Evolutionary conservation across 2,888 invertebrate genomes (phyloP), one percentile per base, ranked within the genome.

Genomic region (Neoascia interrupta): DNA sequence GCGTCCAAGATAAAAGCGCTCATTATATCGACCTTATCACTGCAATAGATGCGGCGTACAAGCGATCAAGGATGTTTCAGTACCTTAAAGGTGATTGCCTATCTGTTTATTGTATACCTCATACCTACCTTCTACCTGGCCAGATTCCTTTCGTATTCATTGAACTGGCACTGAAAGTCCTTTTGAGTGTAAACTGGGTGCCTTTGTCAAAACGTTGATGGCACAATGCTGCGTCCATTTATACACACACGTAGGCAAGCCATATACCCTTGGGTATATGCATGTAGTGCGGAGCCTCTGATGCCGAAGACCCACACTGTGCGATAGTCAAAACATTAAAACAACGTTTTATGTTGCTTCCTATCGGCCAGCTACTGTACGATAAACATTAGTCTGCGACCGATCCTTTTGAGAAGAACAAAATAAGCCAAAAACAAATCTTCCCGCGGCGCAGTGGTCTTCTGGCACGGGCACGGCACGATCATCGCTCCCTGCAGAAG

Each of bases 291-390:
- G n/a, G n/a, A n/a, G n/a, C n/a, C n/a, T n/a, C n/a, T n/a, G n/a
- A n/a, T n/a, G n/a, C n/a, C n/a, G n/a, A n/a, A 15, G 11, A 34
- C 39, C 21, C 49, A 63, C 37, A 61, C 36, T 56, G 63, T 41
- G 64, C 45, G 43, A 58, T 64, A 76, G 76, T 70, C 70, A 76
- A 70, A 76, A 70, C 70, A 76, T 63, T 43, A 23, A 45, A 51
- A 63, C 43, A 53, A 70, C 49, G 31, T 69, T 69, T 63, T 63
- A 47, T 56, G 49, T 36, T 51, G 36, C 64, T 16, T 31, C 18
- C 34, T 51, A 36, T 23, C 56, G 34, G 18, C 23, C 58, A 5
- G 28, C 75, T 69, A 75, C 75, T 69, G 75, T 75, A 63, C 63
- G 51, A 51, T 56, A 69, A 63, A 70, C 43, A 58, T 63, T 76